Percentiles rank a stretch among this genome's conserved stretches.
Evolutionary conservation across 1,140 invertebrate species (phyloP).

Genomic region (Bombus haemorrhoidalis): DNA sequence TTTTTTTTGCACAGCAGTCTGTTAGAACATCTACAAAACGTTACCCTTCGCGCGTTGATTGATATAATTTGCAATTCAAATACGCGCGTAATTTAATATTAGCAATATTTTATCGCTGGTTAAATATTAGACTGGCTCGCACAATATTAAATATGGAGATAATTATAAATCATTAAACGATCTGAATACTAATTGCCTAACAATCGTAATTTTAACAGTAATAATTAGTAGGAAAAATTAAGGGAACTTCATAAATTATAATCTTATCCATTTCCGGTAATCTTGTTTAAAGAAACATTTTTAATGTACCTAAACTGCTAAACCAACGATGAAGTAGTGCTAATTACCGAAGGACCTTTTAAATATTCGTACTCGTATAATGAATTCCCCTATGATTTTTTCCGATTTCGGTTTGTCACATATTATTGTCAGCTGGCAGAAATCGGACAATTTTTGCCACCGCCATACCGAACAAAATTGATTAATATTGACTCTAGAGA

Average conservation of each 20-base stretch:
- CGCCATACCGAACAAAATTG: constrained; percentile 62
- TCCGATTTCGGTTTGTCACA: constrained; percentile 46
- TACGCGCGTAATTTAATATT: constrained; percentile 28
- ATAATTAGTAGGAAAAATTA: neutral
- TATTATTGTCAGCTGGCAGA: constrained; percentile 71
- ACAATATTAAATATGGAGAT: neutral
- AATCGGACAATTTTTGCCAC: constrained; percentile 60
- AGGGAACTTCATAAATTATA: neutral
- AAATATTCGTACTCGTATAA: neutral
- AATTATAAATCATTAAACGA: neutral
- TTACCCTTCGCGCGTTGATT: constrained; percentile 20
- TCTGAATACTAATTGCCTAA: neutral
- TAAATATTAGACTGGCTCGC: neutral
- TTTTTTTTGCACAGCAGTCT: constrained; percentile 31
- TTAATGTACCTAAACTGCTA: neutral
- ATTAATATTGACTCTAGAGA: constrained; percentile 65
- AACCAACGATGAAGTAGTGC: constrained; percentile 45
- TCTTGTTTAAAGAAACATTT: neutral
- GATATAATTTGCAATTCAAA: constrained; percentile 5
- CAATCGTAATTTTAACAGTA: neutral
- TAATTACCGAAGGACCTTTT: constrained; percentile 2
- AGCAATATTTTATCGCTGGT: constrained; percentile 35
- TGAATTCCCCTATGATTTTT: constrained; percentile 37
- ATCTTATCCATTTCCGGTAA: neutral
- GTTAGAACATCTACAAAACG: constrained; percentile 49